These are phyloP conservation scores for Xestia ashworthii DNA, from an alignment of 2,888 invertebrate species.

Conservation along the genomic window DNA sequence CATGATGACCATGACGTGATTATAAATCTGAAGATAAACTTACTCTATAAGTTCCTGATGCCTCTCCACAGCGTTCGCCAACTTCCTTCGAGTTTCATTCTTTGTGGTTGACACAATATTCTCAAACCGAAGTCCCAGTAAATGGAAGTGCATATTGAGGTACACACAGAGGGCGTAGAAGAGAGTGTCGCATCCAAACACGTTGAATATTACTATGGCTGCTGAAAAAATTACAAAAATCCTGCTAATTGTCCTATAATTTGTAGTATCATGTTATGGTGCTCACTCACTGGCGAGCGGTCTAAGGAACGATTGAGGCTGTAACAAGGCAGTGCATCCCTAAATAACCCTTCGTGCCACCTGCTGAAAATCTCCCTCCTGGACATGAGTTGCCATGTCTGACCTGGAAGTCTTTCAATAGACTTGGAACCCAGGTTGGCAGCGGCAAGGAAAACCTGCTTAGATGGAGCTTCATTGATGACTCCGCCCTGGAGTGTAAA, in stretches of 20 bases:
- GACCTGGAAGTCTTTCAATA: too few relatives aligned
- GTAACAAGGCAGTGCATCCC: not conserved
- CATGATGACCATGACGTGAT: not conserved
- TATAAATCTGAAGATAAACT: conserved; percentile 53
- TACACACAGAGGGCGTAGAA: conserved; percentile 78
- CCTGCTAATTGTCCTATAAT: not conserved
- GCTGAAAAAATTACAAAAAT: conserved; percentile 69
- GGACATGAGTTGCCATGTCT: too few relatives aligned
- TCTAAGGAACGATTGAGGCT: too few relatives aligned
- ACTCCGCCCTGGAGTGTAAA: too few relatives aligned
- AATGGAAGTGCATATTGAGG: conserved; percentile 80
- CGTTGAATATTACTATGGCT: conserved; percentile 70
- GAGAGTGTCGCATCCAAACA: conserved; percentile 77
- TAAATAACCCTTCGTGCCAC: too few relatives aligned
- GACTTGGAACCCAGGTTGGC: too few relatives aligned
- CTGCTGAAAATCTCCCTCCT: too few relatives aligned
- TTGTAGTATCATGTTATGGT: not conserved
- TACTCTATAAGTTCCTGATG: conserved; percentile 81
- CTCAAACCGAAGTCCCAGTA: conserved; percentile 75
- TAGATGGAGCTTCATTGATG: too few relatives aligned
- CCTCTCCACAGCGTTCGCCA: conserved; percentile 69
- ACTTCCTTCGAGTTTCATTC: conserved; percentile 61
- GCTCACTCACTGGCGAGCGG: not conserved
- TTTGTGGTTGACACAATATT: conserved; percentile 59
- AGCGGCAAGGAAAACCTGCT: too few relatives aligned